Evolutionary conservation across 2,888 invertebrate genomes (phyloP).

Genomic region (Lasioglossum villosulum): DNA sequence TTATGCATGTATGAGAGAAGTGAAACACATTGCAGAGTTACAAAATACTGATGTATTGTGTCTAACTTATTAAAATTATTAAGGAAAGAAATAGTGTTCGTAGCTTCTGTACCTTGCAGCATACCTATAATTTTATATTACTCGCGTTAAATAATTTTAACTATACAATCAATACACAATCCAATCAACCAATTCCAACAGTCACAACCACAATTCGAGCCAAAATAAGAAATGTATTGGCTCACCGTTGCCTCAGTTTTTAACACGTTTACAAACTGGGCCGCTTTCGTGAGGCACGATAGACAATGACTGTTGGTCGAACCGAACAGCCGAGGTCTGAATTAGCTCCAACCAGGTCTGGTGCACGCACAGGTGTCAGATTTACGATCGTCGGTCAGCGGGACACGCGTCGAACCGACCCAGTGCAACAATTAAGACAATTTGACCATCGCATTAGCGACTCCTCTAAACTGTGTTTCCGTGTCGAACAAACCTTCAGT

Average conservation of each 20-base stretch:
- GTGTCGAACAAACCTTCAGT: constrained; percentile 48
- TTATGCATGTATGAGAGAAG: too few species aligned
- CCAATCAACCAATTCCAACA: not conserved
- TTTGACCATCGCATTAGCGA: constrained; percentile 49
- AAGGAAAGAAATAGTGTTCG: too few species aligned
- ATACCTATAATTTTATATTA: too few species aligned
- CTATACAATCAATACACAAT: too few species aligned
- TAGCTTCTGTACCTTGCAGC: too few species aligned
- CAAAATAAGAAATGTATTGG: not conserved
- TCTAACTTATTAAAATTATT: too few species aligned
- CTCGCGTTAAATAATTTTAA: too few species aligned
- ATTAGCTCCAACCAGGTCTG: not conserved
- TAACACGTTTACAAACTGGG: not conserved
- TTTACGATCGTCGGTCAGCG: constrained; percentile 47
- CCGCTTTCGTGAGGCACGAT: not conserved
- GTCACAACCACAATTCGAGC: not conserved
- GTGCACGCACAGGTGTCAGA: constrained; percentile 14
- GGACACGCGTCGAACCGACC: constrained; percentile 27
- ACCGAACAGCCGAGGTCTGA: not conserved
- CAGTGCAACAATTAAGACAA: constrained; percentile 52
- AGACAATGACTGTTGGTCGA: not conserved
- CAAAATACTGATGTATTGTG: too few species aligned
- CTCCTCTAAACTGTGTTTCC: constrained; percentile 63
- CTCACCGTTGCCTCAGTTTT: not conserved
- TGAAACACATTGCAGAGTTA: too few species aligned